Conservation (phyloP, 2,113 vertebrate species). For the Macquaria ambigua region DNA sequence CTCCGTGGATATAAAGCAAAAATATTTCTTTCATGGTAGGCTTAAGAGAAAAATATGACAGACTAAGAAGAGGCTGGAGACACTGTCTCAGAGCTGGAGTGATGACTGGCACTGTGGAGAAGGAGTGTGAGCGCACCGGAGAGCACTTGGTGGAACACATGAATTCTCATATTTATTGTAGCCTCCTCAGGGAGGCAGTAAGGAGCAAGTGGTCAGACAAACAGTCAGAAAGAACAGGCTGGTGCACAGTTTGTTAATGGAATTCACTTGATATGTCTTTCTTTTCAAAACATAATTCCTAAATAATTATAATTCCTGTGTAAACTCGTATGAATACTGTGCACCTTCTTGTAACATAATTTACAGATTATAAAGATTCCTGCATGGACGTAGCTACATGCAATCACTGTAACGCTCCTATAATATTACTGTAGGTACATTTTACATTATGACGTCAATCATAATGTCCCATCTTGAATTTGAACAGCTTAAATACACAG, state of each 20-base stretch:
- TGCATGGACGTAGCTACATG: background rate
- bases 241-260: background rate
- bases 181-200: conserved; percentile 64
- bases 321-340: background rate
- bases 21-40: conserved; percentile 27
- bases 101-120: conserved; percentile 39
- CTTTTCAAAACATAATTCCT: background rate
- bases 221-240: background rate
- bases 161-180: conserved; percentile 8
- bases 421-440: background rate
- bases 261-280: background rate
- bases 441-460: background rate
- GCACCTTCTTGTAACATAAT: background rate
- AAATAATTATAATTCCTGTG: too few relatives aligned
- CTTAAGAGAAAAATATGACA: background rate
- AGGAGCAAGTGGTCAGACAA: conserved; percentile 22
- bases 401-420: background rate
- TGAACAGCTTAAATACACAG: too few relatives aligned
- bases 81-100: background rate
- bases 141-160: conserved; percentile 25
- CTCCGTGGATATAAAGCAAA: background rate
- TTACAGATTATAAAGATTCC: background rate
- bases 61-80: conserved; percentile 9
- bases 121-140: conserved; percentile 56
- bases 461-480: too few relatives aligned